These are phyloP conservation scores for Diploptera punctata DNA, from an alignment of 2,888 invertebrate genomes.

Conservation along the genomic window DNA sequence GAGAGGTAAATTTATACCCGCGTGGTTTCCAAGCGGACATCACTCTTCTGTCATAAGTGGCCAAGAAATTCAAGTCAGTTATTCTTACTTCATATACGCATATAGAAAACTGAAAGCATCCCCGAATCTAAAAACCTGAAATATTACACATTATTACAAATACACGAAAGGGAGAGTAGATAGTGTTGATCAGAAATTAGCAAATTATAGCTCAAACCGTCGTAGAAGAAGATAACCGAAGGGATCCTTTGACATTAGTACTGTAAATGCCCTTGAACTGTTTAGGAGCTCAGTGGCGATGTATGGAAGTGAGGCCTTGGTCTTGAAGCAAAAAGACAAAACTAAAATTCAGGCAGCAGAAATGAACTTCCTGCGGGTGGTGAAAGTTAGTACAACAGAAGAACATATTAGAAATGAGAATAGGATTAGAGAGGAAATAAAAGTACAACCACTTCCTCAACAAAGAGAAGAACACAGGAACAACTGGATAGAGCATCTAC, in stretches of 20 bases:
- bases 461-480: no score
- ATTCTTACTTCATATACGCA: background rate
- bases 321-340: no score
- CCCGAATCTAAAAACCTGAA: background rate
- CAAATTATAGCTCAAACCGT: background rate
- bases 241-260: background rate
- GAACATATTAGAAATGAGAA: no score
- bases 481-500: no score
- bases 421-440: no score
- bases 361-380: no score
- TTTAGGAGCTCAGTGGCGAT: no score
- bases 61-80: background rate
- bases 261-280: no score
- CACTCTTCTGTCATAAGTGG: background rate
- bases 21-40: background rate
- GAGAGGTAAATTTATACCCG: background rate
- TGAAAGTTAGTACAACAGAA: no score
- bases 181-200: background rate
- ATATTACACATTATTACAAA: background rate
- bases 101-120: background rate
- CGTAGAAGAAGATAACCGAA: background rate
- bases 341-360: no score
- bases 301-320: no score
- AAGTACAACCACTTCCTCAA: no score
- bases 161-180: background rate